Base-by-base conservation (phyloP, 2,888 invertebrate genomes). In the Philaethria dido region DNA sequence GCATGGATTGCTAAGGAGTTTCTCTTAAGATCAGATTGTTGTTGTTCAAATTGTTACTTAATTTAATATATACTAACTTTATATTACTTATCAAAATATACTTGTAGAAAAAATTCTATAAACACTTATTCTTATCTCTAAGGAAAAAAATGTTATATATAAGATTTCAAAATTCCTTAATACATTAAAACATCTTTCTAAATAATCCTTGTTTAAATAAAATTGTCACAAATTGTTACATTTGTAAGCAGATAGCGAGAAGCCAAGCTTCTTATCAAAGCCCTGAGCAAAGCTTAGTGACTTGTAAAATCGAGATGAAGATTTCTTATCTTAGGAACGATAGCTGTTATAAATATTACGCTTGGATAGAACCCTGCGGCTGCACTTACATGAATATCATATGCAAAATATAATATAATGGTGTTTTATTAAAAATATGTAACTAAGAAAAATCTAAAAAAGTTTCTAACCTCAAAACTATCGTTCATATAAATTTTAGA, bases 241-340 rank as follows among this genome's bases (percentile, higher is more conserved):
- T 80, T 80, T 77, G 72, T 74, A 78, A 74, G 75, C 69, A 76
- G 76, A 80, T 74, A 80, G 79, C 78, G 77, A 84, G 83, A 81
- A 81, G 77, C 73, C 71, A 77, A 83, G 79, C 79, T 66, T 66
- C 79, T 85, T 84, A 82, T 82, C 83, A 69, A 59, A 70, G 71
- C 74, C 76, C 74, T 73, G 69, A 68, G 67, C 62, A 64, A 71
- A 79, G 81, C 81, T 82, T 80, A 78, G 79, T 75, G 83, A 81
- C 78, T 79, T 78, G 76, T 74, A 69, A 45, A 60, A 71, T 67
- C 74, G 74, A 80, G 78, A 82, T 79, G 78, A 74, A 80, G 57
- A 57, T 57, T 22, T 52, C 52, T 52, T 52, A 52, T 52, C 52
- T 22, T 13, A 8, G 4, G 42, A 84, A 83, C 81, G 59, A 77